Conservation (phyloP, 2,888 invertebrate genomes). For the Hedychridium roseum region DNA sequence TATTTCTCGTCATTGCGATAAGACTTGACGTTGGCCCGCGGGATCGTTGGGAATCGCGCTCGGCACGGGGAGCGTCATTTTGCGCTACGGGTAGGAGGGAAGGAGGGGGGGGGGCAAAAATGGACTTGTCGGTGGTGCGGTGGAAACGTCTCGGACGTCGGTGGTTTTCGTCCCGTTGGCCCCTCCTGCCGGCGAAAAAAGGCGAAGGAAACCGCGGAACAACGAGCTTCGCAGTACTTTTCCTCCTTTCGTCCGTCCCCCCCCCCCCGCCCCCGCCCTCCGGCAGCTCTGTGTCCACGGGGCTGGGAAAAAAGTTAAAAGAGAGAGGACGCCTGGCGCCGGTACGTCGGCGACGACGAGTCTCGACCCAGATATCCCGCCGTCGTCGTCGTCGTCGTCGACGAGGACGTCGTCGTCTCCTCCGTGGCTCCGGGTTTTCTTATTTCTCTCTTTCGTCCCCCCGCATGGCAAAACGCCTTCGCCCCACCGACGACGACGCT, state of each 20-base stretch:
- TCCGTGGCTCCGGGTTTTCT: slow-evolving; percentile 45
- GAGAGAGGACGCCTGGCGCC: slow-evolving; percentile 59
- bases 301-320: slow-evolving; percentile 32
- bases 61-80: no score
- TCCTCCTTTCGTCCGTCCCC: slow-evolving; percentile 35
- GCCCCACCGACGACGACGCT: slow-evolving; percentile 37
- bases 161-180: no score
- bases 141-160: no score
- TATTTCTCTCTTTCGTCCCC: slow-evolving; percentile 47
- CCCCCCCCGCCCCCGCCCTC: slow-evolving; percentile 20
- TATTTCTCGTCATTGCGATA: no score
- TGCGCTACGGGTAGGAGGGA: no score
- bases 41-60: no score
- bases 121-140: no score
- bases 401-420: slow-evolving; percentile 43
- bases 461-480: slow-evolving; percentile 36
- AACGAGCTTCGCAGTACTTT: slow-evolving; percentile 30
- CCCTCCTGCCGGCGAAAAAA: slow-evolving; percentile 25
- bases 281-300: neutral
- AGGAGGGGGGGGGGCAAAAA: no score
- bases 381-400: slow-evolving; percentile 44
- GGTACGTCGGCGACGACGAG: slow-evolving; percentile 59
- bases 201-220: slow-evolving; percentile 30
- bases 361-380: slow-evolving; percentile 62
- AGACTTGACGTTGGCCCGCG: no score